Percentiles rank a stretch among this genome's conserved stretches.
These are phyloP conservation scores for Papilio polytes DNA, from an alignment of 1,140 invertebrate genomes.

Conservation along the genomic window DNA sequence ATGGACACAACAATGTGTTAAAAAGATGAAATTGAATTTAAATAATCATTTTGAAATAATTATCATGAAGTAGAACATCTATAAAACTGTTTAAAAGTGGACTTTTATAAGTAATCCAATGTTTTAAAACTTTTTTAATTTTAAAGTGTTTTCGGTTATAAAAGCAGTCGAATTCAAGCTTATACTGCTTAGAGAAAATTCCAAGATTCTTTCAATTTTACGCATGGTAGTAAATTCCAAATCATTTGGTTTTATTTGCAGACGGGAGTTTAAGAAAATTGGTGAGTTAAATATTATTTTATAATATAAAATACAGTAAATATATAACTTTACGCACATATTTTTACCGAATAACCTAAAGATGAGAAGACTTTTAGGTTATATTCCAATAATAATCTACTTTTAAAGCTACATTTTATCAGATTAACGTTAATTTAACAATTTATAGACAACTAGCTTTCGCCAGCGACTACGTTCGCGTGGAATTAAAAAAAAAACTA, in stretches of 20 bases:
- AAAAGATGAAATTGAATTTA: background rate
- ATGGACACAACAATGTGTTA: background rate
- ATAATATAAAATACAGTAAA: background rate
- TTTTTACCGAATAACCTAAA: too few relatives aligned
- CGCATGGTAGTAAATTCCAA: constrained; percentile 11
- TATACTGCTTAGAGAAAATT: background rate
- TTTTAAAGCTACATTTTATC: too few relatives aligned
- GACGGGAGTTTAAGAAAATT: constrained; percentile 2
- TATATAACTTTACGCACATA: background rate
- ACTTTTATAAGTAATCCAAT: constrained; percentile 11
- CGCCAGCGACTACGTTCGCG: too few relatives aligned
- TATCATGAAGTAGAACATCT: background rate
- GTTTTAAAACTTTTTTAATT: background rate
- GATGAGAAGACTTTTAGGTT: too few relatives aligned
- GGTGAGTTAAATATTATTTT: background rate
- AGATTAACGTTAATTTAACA: too few relatives aligned
- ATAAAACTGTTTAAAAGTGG: constrained; percentile 2
- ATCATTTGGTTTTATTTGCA: constrained; percentile 14
- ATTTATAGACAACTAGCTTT: too few relatives aligned
- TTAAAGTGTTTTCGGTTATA: background rate
- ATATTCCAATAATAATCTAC: too few relatives aligned
- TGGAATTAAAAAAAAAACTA: too few relatives aligned
- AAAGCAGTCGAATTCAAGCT: constrained; percentile 4
- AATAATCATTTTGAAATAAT: background rate
- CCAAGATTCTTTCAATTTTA: constrained; percentile 16